Evolutionary conservation across 2,113 vertebrate species (phyloP).

Genomic region (Pteruthius melanotis): DNA sequence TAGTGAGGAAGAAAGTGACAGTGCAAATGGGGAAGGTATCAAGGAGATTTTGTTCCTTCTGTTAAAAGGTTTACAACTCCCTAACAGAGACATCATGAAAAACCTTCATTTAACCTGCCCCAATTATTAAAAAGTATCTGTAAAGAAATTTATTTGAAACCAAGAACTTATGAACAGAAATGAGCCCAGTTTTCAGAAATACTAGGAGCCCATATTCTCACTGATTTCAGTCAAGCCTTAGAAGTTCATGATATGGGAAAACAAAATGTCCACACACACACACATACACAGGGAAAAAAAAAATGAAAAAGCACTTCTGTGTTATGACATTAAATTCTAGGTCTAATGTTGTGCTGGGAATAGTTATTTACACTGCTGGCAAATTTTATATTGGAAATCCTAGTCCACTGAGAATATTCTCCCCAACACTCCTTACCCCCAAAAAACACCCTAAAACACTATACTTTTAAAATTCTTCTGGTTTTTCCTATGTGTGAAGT

Average conservation of each 20-base stretch:
- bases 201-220: not conserved
- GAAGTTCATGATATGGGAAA: conserved; percentile 57
- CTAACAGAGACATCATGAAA: not conserved
- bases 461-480: conserved; percentile 50
- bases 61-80: not conserved
- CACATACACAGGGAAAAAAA: not conserved
- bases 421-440: not conserved
- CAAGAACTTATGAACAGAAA: not conserved
- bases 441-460: conserved; percentile 23
- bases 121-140: not conserved
- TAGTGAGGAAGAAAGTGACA: not conserved
- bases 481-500: conserved; percentile 16
- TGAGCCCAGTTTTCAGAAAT: not conserved
- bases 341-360: conserved; percentile 79
- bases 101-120: not conserved
- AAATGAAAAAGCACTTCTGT: conserved; percentile 35
- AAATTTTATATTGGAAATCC: conserved; percentile 79
- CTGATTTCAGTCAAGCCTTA: conserved; percentile 16
- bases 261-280: conserved; percentile 54
- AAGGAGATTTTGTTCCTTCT: not conserved
- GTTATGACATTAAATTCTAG: conserved; percentile 80
- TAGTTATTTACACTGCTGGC: conserved; percentile 80
- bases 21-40: not conserved
- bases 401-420: conserved; percentile 70
- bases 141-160: not conserved